phyloP scores from a whole-genome alignment of 2,797 vertebrate species.

The Chelon labrosus region DNA sequence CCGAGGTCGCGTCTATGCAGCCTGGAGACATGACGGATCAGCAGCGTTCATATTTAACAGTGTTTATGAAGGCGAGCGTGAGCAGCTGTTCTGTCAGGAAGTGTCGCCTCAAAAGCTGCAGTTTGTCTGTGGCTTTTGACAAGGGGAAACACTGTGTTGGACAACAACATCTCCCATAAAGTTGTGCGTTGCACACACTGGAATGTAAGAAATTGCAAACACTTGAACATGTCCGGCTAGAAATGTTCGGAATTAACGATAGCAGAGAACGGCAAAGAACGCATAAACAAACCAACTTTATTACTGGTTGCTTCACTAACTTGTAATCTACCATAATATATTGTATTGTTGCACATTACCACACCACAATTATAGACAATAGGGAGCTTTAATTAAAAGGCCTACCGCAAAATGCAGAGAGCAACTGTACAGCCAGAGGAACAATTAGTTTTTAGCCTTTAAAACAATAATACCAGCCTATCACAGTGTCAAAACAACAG shows the following conservation, averaged over 20 bases:
- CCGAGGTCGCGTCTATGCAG: not conserved
- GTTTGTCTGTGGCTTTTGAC: slow-evolving; percentile 23
- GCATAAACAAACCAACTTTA: not conserved
- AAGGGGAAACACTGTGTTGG: not conserved
- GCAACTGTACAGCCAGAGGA: slow-evolving; percentile 38
- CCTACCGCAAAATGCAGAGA: slow-evolving; percentile 42
- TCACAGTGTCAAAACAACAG: slow-evolving; percentile 1
- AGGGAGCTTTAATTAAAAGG: slow-evolving; percentile 35
- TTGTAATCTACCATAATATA: slow-evolving; percentile 37
- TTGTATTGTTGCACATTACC: slow-evolving; percentile 41
- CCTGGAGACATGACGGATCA: not conserved
- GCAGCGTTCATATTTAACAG: slow-evolving; percentile 22
- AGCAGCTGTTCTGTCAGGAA: slow-evolving; percentile 50
- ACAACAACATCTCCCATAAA: slow-evolving; percentile 5
- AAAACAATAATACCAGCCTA: slow-evolving; percentile 18
- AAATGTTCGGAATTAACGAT: not conserved
- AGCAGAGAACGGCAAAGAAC: not conserved
- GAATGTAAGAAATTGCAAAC: too few species aligned
- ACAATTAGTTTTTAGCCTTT: slow-evolving; percentile 37
- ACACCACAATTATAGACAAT: slow-evolving; percentile 34
- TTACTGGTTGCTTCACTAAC: slow-evolving; percentile 9
- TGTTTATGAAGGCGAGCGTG: slow-evolving; percentile 27
- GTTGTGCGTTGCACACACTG: too few species aligned
- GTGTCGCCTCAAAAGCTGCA: slow-evolving; percentile 28
- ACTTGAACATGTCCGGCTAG: too few species aligned